phyloP scores from a whole-genome alignment of 2,113 vertebrate species.

The Microtus pennsylvanicus region DNA sequence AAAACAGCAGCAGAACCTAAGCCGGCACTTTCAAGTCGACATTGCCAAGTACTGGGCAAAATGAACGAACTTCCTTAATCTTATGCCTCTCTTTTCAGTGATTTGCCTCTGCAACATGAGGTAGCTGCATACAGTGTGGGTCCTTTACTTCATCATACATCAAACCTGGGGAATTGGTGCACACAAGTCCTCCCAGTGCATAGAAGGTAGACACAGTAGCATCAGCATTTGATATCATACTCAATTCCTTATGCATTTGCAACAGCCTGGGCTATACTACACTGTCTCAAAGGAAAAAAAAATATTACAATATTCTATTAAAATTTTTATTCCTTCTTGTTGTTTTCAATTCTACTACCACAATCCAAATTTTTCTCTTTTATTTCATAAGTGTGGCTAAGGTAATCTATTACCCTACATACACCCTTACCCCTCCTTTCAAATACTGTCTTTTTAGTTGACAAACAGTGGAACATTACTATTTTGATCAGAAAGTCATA shows the following conservation, averaged over 20 bases:
- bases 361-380: neutral
- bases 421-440: neutral
- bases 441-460: fast-evolving
- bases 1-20: neutral
- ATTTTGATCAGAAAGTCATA: neutral
- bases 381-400: neutral
- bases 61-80: neutral
- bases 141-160: neutral
- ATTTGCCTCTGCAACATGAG: neutral
- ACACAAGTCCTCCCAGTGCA: neutral
- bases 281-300: neutral
- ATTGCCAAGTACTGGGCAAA: neutral
- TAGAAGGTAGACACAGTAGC: too few species aligned
- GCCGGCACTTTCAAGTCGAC: neutral
- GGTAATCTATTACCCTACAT: neutral
- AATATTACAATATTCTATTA: neutral
- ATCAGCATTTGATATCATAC: neutral
- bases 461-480: neutral
- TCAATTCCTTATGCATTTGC: neutral
- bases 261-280: neutral
- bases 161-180: neutral
- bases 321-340: neutral
- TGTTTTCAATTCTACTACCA: neutral
- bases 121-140: too few species aligned
- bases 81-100: neutral